Percentiles rank a stretch among this genome's conserved stretches.
Evolutionary conservation across 2,888 invertebrate species (phyloP).

Genomic region (Orchesella flavescens): DNA sequence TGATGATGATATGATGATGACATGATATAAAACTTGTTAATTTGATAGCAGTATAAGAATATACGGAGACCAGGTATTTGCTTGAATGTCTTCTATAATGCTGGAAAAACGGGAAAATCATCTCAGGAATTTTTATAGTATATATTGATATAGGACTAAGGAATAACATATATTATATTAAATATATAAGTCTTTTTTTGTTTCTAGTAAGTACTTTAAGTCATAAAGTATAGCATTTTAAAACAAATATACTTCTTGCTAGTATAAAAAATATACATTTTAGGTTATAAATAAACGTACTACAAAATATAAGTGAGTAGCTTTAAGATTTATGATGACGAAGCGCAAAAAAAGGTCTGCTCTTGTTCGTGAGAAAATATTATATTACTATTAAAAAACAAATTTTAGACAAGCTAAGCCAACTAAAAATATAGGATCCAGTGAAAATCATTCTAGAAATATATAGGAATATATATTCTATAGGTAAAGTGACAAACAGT

Average conservation of each 20-base stretch:
- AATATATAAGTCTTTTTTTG: slow-evolving; percentile 2
- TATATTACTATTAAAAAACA: too few species aligned
- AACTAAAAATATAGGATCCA: too few species aligned
- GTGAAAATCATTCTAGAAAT: too few species aligned
- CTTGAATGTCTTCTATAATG: slow-evolving; percentile 56
- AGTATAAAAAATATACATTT: not conserved
- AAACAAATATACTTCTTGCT: not conserved
- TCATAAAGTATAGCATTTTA: slow-evolving; percentile 1
- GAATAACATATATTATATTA: too few species aligned
- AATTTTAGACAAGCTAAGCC: too few species aligned
- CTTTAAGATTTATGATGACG: slow-evolving; percentile 9
- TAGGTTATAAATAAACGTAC: not conserved
- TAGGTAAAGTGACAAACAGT: too few species aligned
- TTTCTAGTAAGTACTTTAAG: slow-evolving; percentile 24
- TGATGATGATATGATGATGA: too few species aligned
- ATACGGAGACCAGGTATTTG: slow-evolving; percentile 43
- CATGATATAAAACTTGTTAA: not conserved
- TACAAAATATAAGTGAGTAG: not conserved
- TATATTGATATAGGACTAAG: slow-evolving; percentile 25
- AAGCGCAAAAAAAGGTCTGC: slow-evolving; percentile 22
- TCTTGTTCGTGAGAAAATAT: not conserved
- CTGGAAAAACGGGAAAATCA: slow-evolving; percentile 59
- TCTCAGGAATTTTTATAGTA: slow-evolving; percentile 63
- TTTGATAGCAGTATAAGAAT: not conserved
- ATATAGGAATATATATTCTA: too few species aligned